phyloP scores from a whole-genome alignment of 1,140 invertebrate species.

The Cotesia vestalis region DNA sequence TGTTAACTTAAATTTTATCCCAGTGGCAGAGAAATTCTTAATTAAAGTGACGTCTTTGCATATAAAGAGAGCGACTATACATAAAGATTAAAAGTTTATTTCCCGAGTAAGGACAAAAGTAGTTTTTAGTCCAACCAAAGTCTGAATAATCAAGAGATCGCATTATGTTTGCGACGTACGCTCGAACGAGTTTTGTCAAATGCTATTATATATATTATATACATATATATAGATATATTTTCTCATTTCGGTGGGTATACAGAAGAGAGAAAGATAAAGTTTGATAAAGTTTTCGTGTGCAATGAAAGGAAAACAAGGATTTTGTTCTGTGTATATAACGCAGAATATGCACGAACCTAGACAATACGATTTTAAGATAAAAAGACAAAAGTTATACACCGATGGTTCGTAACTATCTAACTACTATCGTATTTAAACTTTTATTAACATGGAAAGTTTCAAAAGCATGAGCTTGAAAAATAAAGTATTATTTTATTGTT shows the following conservation, averaged over 20 bases:
- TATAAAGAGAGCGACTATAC: constrained; percentile 38
- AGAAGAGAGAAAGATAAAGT: not conserved
- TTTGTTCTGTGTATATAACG: not conserved
- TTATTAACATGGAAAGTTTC: not conserved
- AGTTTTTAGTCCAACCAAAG: constrained; percentile 33
- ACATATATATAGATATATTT: no score
- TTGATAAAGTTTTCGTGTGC: constrained; percentile 30
- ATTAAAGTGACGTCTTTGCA: no score
- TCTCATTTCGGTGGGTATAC: constrained; percentile 20
- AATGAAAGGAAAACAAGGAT: constrained; percentile 36
- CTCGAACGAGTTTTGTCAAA: constrained; percentile 24
- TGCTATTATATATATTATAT: not conserved
- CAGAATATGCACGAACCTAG: not conserved
- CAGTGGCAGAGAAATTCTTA: no score
- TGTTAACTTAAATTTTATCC: no score
- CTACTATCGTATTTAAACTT: constrained; percentile 21
- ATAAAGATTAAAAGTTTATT: constrained; percentile 29
- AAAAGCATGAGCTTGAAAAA: not conserved
- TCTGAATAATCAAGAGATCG: constrained; percentile 45
- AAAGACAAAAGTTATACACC: constrained; percentile 38
- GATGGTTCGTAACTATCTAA: no score
- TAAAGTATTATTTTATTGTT: not conserved
- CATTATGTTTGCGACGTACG: constrained; percentile 29
- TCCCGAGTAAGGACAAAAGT: constrained; percentile 29
- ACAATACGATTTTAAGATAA: constrained; percentile 18